A percentile compares a stretch with the other conserved stretches of the same genome.
Evolutionary conservation across 2,113 vertebrate genomes (phyloP).

Genomic region (Gobius niger): DNA sequence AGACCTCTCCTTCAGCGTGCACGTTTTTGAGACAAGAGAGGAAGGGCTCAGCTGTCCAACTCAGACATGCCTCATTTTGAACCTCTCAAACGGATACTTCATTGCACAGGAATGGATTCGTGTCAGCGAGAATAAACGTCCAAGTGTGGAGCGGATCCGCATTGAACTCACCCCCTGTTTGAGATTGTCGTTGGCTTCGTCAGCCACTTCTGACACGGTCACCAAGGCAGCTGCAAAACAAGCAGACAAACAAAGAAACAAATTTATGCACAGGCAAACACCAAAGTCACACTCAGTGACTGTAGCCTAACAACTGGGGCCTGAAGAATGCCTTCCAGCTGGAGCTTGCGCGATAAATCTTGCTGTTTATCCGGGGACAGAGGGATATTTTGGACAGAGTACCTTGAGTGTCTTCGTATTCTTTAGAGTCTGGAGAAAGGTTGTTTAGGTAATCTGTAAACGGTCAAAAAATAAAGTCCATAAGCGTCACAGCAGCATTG

Average conservation of each 20-base stretch:
- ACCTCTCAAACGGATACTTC: slow-evolving; percentile 36
- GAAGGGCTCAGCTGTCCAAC: slow-evolving; percentile 34
- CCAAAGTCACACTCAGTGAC: slow-evolving; percentile 19
- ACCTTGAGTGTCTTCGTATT: slow-evolving; percentile 94
- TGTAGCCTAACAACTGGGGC: slow-evolving; percentile 11
- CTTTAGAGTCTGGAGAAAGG: slow-evolving; percentile 88
- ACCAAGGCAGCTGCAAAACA: slow-evolving; percentile 85
- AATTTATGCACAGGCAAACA: slow-evolving; percentile 16
- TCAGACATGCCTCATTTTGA: slow-evolving; percentile 32
- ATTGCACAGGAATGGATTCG: slow-evolving; percentile 6
- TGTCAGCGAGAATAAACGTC: slow-evolving; percentile 17
- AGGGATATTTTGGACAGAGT: slow-evolving; percentile 19
- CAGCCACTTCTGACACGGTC: slow-evolving; percentile 88
- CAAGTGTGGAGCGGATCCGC: slow-evolving; percentile 12
- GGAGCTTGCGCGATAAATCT: background rate
- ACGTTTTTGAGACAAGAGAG: slow-evolving; percentile 27
- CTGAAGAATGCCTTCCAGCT: slow-evolving; percentile 24
- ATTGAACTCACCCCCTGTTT: slow-evolving; percentile 89
- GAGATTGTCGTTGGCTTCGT: slow-evolving; percentile 90
- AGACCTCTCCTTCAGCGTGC: slow-evolving; percentile 40
- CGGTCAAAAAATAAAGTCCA: slow-evolving; percentile 22
- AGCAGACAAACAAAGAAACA: slow-evolving; percentile 42
- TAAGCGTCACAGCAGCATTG: background rate
- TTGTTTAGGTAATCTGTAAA: slow-evolving; percentile 95
- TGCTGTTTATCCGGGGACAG: background rate